These are phyloP conservation scores for Jordanella pulchra DNA, from an alignment of 2,797 vertebrate species.

Conservation along the genomic window DNA sequence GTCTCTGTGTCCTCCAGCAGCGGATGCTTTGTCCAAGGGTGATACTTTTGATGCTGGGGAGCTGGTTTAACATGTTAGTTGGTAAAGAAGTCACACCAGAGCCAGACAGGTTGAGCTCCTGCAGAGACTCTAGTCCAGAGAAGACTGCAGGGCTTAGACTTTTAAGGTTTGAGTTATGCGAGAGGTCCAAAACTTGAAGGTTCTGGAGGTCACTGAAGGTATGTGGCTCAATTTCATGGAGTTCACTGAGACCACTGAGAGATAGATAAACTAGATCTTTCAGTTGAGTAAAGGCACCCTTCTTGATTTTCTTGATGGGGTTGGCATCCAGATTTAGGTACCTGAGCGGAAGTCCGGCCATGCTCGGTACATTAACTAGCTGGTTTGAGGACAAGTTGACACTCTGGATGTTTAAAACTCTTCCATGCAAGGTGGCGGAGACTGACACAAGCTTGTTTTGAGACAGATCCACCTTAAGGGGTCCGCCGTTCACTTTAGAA, in stretches of 20 bases:
- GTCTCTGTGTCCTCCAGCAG: constrained; percentile 89
- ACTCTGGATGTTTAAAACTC: constrained; percentile 83
- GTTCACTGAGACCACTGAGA: constrained; percentile 80
- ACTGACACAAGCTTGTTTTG: constrained; percentile 84
- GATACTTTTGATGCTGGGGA: constrained; percentile 90
- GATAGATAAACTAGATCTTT: constrained; percentile 88
- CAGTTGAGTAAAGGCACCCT: constrained; percentile 82
- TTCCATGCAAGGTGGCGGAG: constrained; percentile 48
- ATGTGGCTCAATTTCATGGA: constrained; percentile 77
- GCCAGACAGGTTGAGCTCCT: constrained; percentile 90
- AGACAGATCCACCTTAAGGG: constrained; percentile 89
- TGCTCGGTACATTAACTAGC: constrained; percentile 78
- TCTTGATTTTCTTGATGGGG: constrained; percentile 78
- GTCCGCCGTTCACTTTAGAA: constrained; percentile 83
- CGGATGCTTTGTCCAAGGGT: constrained; percentile 79
- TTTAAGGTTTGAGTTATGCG: constrained; percentile 83
- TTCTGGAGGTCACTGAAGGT: constrained; percentile 84
- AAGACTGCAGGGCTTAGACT: constrained; percentile 81
- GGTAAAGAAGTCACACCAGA: constrained; percentile 83
- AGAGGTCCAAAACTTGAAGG: constrained; percentile 92
- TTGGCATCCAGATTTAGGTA: constrained; percentile 91
- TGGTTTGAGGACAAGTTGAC: constrained; percentile 88
- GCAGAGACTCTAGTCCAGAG: constrained; percentile 85
- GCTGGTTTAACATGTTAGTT: constrained; percentile 80
- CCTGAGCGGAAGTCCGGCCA: constrained; percentile 85